Conservation (phyloP, 2,888 invertebrate species). For the Acrobasis repandana region DNA sequence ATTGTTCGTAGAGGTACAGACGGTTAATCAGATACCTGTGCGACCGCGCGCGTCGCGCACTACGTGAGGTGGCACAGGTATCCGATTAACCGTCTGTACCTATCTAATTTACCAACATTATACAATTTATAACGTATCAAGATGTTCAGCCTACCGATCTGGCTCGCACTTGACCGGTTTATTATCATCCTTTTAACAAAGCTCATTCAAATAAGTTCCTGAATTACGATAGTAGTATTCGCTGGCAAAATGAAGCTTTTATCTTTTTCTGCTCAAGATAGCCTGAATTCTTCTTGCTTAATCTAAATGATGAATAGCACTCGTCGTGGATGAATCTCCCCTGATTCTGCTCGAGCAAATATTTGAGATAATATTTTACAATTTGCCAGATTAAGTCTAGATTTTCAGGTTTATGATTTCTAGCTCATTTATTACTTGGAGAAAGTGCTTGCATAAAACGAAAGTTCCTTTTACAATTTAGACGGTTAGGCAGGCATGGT, state of each 20-base stretch:
- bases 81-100: no score
- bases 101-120: no score
- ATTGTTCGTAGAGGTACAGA: no score
- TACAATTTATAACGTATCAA: no score
- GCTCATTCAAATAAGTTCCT: background rate
- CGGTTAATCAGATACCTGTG: no score
- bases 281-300: conserved; percentile 1
- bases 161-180: no score
- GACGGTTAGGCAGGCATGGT: background rate
- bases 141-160: no score
- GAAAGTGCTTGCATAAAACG: no score
- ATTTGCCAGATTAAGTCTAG: background rate
- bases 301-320: conserved; percentile 5
- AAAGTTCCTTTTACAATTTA: background rate
- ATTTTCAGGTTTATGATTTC: background rate
- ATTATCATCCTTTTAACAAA: background rate
- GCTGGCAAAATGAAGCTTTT: background rate
- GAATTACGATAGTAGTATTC: no score
- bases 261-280: background rate
- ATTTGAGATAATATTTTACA: background rate
- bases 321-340: background rate
- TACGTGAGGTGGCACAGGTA: no score
- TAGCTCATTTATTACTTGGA: background rate
- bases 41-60: no score
- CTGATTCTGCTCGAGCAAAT: background rate